Conservation (phyloP, 1,140 invertebrate genomes). For the Acromyrmex heyeri region DNA sequence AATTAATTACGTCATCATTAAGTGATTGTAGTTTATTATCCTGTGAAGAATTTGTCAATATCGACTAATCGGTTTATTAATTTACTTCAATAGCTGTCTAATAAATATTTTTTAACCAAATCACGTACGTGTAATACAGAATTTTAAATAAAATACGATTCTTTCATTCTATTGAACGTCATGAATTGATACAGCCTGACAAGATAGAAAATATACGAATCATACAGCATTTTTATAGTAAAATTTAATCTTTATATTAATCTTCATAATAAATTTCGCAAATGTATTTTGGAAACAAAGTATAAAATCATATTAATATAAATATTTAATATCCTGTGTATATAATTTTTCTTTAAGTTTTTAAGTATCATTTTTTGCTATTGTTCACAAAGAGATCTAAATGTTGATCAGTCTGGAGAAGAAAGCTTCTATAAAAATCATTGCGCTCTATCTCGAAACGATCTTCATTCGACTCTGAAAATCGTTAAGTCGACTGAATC, state of each 20-base stretch:
- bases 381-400: neutral
- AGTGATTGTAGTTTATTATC: neutral
- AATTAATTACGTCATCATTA: neutral
- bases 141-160: neutral
- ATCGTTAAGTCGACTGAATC: slow-evolving; percentile 77
- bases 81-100: neutral
- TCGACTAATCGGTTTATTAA: neutral
- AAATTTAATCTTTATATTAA: neutral
- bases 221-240: neutral
- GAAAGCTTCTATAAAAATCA: neutral
- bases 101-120: slow-evolving; percentile 1
- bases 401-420: neutral
- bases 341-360: neutral
- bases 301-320: neutral
- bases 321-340: neutral
- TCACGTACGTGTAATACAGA: neutral
- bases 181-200: neutral
- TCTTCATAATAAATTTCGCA: neutral
- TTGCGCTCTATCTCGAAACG: neutral
- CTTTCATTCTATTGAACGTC: neutral
- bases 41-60: neutral
- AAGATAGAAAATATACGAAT: neutral
- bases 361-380: neutral
- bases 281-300: neutral
- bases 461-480: slow-evolving; percentile 36